These are phyloP conservation scores for Sebastes taczanowskii DNA, from an alignment of 2,797 vertebrate species.

Conservation along the genomic window DNA sequence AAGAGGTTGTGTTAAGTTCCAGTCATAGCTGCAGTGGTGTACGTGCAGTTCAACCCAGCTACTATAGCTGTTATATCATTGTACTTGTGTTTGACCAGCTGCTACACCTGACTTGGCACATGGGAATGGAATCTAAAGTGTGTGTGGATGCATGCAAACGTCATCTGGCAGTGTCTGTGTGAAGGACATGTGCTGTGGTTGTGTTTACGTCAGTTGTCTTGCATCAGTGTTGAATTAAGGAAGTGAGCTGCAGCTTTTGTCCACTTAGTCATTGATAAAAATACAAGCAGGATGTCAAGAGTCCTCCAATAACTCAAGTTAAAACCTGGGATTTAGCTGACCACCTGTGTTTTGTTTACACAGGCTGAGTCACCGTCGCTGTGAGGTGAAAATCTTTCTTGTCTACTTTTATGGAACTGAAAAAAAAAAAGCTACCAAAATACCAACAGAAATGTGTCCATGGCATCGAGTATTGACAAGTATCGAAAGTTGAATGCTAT, in stretches of 20 bases:
- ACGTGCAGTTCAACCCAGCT: conserved; percentile 51
- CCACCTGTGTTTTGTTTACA: background rate
- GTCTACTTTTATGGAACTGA: background rate
- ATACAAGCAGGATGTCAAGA: background rate
- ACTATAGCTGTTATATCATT: conserved; percentile 32
- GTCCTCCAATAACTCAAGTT: background rate
- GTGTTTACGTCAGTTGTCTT: background rate
- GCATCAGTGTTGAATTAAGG: background rate
- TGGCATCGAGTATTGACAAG: background rate
- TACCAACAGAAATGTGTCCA: background rate
- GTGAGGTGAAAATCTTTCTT: background rate
- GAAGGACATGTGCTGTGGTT: background rate
- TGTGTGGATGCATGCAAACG: too few relatives aligned
- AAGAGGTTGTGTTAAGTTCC: conserved; percentile 10
- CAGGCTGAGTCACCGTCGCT: too few relatives aligned
- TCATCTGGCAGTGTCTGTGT: background rate
- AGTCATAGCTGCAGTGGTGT: conserved; percentile 31
- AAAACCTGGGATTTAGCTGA: background rate
- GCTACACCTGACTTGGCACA: conserved; percentile 59
- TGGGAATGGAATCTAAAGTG: conserved; percentile 12
- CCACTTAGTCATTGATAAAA: background rate
- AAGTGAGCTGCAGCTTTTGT: background rate
- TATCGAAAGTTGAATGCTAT: background rate
- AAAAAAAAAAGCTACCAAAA: background rate
- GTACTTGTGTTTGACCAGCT: conserved; percentile 71